Evolutionary conservation across 2,888 invertebrate genomes (phyloP).

Genomic region (Drosophila monieri): DNA sequence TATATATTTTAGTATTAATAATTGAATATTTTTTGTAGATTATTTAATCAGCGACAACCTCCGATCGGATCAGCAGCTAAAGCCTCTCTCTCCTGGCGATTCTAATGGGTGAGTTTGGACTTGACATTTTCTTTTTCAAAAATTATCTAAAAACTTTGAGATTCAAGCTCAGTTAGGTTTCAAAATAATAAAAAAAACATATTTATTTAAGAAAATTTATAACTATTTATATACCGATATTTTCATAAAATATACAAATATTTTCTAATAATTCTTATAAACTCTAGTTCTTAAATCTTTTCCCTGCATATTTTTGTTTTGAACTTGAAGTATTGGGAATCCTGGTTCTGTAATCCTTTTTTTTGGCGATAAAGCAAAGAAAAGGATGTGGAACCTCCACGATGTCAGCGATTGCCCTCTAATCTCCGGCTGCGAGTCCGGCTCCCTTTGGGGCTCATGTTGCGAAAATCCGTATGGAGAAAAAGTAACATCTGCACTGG

Average conservation of each 20-base stretch:
- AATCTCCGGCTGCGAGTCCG: conserved; percentile 52
- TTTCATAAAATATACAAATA: too few relatives aligned
- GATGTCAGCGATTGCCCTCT: conserved; percentile 61
- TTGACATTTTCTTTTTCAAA: background rate
- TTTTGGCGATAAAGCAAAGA: background rate
- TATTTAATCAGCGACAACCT: conserved; percentile 86
- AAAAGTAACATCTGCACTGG: conserved; percentile 2
- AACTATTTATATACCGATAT: too few relatives aligned
- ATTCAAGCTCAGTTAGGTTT: background rate
- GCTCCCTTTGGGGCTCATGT: conserved; percentile 55
- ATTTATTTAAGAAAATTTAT: too few relatives aligned
- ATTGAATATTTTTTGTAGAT: conserved; percentile 81
- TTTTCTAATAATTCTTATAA: too few relatives aligned
- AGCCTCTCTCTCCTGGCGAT: conserved; percentile 83
- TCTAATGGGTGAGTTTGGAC: conserved; percentile 84
- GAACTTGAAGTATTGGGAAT: background rate
- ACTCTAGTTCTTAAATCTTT: background rate
- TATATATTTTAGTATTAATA: too few relatives aligned
- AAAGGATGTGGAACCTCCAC: conserved; percentile 31
- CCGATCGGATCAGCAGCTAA: conserved; percentile 84
- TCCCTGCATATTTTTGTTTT: background rate
- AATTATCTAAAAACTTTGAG: background rate
- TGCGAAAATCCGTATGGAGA: conserved; percentile 25
- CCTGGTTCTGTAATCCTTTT: background rate
- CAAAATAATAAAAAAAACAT: too few relatives aligned